Evolutionary conservation across 2,888 invertebrate genomes (phyloP).

Genomic region (Meliscaeva auricollis): DNA sequence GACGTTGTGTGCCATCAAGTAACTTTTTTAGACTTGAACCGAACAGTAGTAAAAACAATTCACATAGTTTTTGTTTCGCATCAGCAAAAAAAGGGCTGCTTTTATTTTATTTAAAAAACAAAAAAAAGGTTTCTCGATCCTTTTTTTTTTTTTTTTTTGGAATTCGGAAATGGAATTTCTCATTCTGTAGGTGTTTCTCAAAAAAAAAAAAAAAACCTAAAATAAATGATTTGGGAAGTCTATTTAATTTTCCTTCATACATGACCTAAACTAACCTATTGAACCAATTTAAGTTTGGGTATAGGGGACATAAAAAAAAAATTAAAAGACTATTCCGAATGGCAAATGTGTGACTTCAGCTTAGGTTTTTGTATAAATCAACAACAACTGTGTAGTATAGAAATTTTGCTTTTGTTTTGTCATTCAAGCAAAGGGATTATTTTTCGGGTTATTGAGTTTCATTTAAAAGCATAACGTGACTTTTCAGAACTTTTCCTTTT

Average conservation of each 20-base stretch:
- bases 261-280: slow-evolving; percentile 14
- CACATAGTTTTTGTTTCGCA: slow-evolving; percentile 16
- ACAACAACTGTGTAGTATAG: not conserved
- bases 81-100: slow-evolving; percentile 24
- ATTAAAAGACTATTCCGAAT: not conserved
- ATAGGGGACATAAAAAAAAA: not conserved
- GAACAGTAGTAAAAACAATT: slow-evolving; percentile 25
- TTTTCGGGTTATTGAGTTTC: slow-evolving; percentile 5
- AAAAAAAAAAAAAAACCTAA: not conserved
- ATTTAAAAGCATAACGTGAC: not conserved
- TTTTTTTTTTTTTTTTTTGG: slow-evolving; percentile 11
- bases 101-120: not conserved
- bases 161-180: slow-evolving; percentile 2
- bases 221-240: not conserved
- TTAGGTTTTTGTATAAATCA: not conserved
- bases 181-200: not conserved
- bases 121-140: slow-evolving; percentile 29
- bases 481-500: no score
- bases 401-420: slow-evolving; percentile 2
- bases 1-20: not conserved
- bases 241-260: slow-evolving; percentile 2
- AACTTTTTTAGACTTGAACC: slow-evolving; percentile 17
- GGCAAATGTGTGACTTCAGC: not conserved
- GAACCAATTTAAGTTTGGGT: not conserved
- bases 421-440: not conserved